Conservation (phyloP, 2,888 invertebrate species). For the Andrena camellia region DNA sequence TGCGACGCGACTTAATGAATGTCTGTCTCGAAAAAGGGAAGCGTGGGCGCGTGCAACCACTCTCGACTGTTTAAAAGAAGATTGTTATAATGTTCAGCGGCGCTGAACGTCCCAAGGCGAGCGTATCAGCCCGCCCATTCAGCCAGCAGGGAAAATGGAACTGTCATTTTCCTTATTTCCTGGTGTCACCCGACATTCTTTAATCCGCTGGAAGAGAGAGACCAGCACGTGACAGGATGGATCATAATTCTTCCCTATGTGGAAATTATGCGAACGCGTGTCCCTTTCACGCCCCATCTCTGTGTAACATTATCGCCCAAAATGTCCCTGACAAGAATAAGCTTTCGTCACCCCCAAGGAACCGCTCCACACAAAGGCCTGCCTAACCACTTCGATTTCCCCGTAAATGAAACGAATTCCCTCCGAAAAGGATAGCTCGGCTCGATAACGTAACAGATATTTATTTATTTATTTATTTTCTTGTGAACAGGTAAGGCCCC, state of each 20-base stretch:
- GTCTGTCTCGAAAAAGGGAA: not conserved
- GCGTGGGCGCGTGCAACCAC: not conserved
- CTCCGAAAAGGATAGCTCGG: too few relatives aligned
- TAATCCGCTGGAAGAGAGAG: constrained; percentile 35
- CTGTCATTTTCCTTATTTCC: constrained; percentile 65
- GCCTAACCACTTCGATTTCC: not conserved
- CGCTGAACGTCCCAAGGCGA: constrained; percentile 1
- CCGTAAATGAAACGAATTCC: not conserved
- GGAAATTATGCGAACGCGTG: constrained; percentile 22
- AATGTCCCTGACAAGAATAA: constrained; percentile 7
- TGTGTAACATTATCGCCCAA: not conserved
- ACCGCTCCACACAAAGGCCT: too few relatives aligned
- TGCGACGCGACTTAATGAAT: not conserved
- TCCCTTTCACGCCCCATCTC: not conserved
- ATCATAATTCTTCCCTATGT: constrained; percentile 23
- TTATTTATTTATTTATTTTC: too few relatives aligned
- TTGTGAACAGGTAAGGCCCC: too few relatives aligned
- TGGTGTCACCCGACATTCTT: constrained; percentile 50
- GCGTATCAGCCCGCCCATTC: constrained; percentile 31
- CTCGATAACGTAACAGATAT: too few relatives aligned
- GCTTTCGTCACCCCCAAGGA: not conserved
- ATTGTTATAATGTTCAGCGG: not conserved
- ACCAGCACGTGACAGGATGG: constrained; percentile 6
- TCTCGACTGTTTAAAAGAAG: not conserved
- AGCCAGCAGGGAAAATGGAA: constrained; percentile 56